These are phyloP conservation scores for Chlorodrepanis virens DNA, from an alignment of 2,113 vertebrate genomes.

Conservation along the genomic window DNA sequence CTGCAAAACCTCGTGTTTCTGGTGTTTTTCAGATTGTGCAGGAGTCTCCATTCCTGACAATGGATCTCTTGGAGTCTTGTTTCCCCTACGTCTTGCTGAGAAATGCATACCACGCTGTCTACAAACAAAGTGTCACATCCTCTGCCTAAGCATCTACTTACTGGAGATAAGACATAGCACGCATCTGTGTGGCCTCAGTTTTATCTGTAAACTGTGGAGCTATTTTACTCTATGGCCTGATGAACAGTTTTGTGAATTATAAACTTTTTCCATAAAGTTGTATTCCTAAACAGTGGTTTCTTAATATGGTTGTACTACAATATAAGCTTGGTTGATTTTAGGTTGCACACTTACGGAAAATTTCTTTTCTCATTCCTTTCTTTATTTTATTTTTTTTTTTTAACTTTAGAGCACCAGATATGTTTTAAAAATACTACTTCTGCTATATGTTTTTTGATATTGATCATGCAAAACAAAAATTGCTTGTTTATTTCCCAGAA, in stretches of 20 bases:
- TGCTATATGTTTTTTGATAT: constrained; percentile 77
- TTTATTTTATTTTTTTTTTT: neutral
- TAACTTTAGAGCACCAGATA: constrained; percentile 67
- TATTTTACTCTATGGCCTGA: constrained; percentile 79
- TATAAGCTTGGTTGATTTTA: constrained; percentile 79
- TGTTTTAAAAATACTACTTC: constrained; percentile 70
- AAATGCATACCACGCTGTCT: constrained; percentile 98
- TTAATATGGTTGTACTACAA: constrained; percentile 76
- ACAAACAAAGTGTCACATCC: constrained; percentile 95
- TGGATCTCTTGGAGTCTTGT: constrained; percentile 98
- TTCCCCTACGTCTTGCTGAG: constrained; percentile 97
- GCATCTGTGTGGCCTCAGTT: constrained; percentile 76
- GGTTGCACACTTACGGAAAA: constrained; percentile 73
- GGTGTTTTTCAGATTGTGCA: constrained; percentile 90
- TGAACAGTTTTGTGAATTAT: constrained; percentile 78
- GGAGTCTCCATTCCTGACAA: constrained; percentile 98
- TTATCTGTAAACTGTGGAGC: constrained; percentile 80
- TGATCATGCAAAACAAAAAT: constrained; percentile 75
- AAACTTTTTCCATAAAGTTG: constrained; percentile 74
- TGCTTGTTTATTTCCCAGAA: constrained; percentile 85
- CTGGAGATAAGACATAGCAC: constrained; percentile 70
- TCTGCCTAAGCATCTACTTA: constrained; percentile 81
- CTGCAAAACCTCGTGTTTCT: constrained; percentile 15
- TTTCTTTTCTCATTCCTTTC: neutral
- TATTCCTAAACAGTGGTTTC: constrained; percentile 81